Base-by-base conservation (phyloP, 92 coral and sea anemone genomes). In the Actinernus sp. region DNA sequence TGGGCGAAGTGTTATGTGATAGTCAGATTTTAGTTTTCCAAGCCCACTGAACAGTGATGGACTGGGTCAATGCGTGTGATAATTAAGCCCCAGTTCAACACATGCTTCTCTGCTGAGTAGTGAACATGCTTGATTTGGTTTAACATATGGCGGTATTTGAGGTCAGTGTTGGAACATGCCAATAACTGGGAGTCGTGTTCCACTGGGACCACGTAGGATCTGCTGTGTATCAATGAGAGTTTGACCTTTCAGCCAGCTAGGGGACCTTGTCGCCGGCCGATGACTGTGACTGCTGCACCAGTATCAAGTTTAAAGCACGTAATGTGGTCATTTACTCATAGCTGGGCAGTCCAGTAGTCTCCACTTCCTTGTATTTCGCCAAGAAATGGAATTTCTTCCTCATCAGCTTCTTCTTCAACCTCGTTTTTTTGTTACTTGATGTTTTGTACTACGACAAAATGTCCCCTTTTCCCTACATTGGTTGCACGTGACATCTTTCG, bases 231-330 rank as follows among this genome's bases (percentile, higher is more conserved):
- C n/a, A n/a, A 40, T 23, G 19, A 61, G 29, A 3, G 66, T 49
- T 22, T 59, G 66, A 20, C 25, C 45, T 26, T 84, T 71, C 10
- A 84, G 65, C 85, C 78, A 58, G 2, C 31, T 24, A 82, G 8
- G 78, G 71, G 21, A 48, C 19, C 37, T 57, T 27, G 14, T 73
- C 78, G 21, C 82, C n/a, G n/a, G n/a, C 37, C 43, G 44, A 73
- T 51, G 23, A 82, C 76, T 18, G 82, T 45, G 26, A 65, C 74
- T 0, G 61, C 58, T 8, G 88, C 82, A 1, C 81, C 85, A 0
- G 91, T 84, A 26, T 65, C 85, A 36, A 76, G 47, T 53, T 76
- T 82, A 43, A 68, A 68, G 49, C 65, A 64, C 16, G 64, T 68
- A 30, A 68, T 64, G 12, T 55, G 48, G 26, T 55, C 41, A 39